phyloP scores from a whole-genome alignment of 2,113 vertebrate genomes.

The Etia nguti region DNA sequence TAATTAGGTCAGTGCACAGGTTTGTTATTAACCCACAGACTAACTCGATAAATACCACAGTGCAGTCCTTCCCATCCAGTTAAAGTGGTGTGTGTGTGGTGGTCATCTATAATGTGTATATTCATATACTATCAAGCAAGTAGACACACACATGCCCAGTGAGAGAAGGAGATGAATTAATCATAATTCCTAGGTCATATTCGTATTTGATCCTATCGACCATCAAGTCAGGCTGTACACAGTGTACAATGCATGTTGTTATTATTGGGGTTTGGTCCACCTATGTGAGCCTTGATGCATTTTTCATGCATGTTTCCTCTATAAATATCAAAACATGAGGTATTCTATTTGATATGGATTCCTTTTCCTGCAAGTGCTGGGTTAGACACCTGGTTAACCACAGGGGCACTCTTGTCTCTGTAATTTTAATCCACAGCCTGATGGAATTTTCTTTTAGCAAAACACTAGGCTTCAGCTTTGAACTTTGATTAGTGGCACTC shows the following conservation, averaged over 20 bases:
- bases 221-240: neutral
- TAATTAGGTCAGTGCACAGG: slow-evolving; percentile 7
- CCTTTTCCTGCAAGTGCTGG: neutral
- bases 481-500: slow-evolving; percentile 5
- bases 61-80: neutral
- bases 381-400: neutral
- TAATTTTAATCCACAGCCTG: slow-evolving; percentile 19
- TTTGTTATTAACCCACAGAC: neutral
- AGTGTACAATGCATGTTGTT: neutral
- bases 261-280: neutral
- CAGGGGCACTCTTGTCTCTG: neutral
- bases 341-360: slow-evolving; percentile 41
- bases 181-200: slow-evolving; percentile 9
- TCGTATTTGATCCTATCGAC: neutral
- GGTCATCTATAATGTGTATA: neutral
- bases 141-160: neutral
- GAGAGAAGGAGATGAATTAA: slow-evolving; percentile 26
- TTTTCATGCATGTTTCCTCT: slow-evolving; percentile 34
- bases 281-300: slow-evolving; percentile 18
- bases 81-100: neutral
- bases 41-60: neutral
- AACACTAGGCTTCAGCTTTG: slow-evolving; percentile 1
- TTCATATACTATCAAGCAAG: neutral
- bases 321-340: slow-evolving; percentile 29
- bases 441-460: slow-evolving; percentile 1